phyloP scores from a whole-genome alignment of 2,113 vertebrate species.

The Acinonyx jubatus region DNA sequence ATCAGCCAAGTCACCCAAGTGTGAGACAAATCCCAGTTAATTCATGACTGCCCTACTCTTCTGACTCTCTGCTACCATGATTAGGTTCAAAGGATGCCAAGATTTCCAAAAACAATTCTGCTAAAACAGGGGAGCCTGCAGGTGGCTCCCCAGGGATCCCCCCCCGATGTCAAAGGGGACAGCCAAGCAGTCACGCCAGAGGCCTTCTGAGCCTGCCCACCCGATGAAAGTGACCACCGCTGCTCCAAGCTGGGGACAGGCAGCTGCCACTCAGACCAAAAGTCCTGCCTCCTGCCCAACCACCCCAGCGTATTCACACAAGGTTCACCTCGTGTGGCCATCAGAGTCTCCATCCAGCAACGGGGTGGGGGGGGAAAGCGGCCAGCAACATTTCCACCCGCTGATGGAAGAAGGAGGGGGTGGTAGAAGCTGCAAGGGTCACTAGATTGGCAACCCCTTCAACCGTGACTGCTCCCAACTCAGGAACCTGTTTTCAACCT shows the following conservation, averaged over 20 bases:
- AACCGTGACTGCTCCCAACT: background rate
- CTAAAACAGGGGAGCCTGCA: background rate
- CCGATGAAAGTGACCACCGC: background rate
- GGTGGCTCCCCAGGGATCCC: background rate
- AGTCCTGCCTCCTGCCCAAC: background rate
- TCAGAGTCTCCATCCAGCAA: background rate
- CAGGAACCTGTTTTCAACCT: background rate
- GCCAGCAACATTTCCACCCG: rapidly evolving
- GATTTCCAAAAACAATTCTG: background rate
- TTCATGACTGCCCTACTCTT: background rate
- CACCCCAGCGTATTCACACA: rapidly evolving
- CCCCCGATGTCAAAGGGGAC: background rate
- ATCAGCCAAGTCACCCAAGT: background rate
- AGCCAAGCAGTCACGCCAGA: background rate
- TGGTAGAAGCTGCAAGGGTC: background rate
- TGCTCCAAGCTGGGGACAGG: background rate
- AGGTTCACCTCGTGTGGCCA: background rate
- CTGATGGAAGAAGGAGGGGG: background rate
- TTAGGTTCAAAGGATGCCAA: background rate
- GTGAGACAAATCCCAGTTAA: background rate
- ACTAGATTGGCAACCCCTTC: background rate
- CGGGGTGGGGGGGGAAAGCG: rapidly evolving
- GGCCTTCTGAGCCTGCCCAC: background rate
- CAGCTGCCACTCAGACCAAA: background rate
- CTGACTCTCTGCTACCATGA: background rate